Base-by-base conservation (phyloP, 1,140 invertebrate species). In the Aporrectodea caliginosa region DNA sequence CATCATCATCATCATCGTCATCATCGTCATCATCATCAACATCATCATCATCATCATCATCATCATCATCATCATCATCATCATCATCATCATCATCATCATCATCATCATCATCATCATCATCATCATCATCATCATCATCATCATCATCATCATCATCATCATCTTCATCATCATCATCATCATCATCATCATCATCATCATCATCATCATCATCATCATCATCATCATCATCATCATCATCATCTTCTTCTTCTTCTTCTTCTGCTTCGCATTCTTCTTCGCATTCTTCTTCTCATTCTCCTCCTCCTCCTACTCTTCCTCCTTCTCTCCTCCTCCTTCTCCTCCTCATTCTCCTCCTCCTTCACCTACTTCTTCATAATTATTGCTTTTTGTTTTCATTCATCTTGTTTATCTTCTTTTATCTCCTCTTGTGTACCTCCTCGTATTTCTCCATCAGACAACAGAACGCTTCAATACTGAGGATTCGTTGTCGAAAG, bases 31-130 rank as follows among this genome's bases (percentile, higher is more conserved):
- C 43, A 12, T 58, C 43, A 12, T 58, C 43, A 12, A 12, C 43
- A 12, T 58, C 43, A 12, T 58, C 43, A 12, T 58, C 43, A 12
- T 58, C 43, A 12, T 58, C 43, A 58, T 58, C 43, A 58, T 58
- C 43, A 58, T 58, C 43, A 58, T 58, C 43, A 58, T 58, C 43
- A 58, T 58, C 43, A 58, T 58, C 43, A 58, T 58, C 43, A 58
- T 58, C 43, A 58, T 58, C 43, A 58, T 58, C 43, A 58, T 58
- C 43, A 58, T 58, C 43, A 58, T 58, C 43, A 58, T 58, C 43
- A 58, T 58, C 43, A 58, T 58, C 43, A 58, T 58, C 43, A 58
- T 58, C 43, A 58, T 58, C 43, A 58, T 58, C 43, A 58, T 58
- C 43, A 58, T 58, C 43, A 58, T 58, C 43, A 58, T 58, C 43